phyloP scores from a whole-genome alignment of 2,797 vertebrate genomes.

The Antennarius maculatus region DNA sequence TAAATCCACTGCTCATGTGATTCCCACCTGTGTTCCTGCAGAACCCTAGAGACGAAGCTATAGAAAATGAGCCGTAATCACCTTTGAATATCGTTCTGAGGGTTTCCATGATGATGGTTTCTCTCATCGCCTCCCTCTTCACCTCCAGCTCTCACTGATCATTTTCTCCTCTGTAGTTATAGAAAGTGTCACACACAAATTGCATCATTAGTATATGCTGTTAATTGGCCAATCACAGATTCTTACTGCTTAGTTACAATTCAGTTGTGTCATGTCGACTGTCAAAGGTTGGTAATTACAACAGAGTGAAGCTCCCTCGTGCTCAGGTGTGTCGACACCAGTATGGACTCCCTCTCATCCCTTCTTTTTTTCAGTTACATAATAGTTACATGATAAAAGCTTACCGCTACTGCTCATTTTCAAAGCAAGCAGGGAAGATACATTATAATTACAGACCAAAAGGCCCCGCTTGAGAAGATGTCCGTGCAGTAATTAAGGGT shows the following conservation, averaged over 20 bases:
- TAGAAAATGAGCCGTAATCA: conserved; percentile 29
- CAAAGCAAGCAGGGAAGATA: conserved; percentile 4
- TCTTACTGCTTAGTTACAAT: conserved; percentile 30
- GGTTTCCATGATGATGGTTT: conserved; percentile 15
- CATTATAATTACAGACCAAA: not conserved
- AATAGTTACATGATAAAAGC: not conserved
- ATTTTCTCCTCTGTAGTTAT: conserved; percentile 10
- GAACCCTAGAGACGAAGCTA: not conserved
- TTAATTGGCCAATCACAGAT: conserved; percentile 45
- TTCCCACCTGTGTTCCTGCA: not conserved
- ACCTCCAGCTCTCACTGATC: not conserved
- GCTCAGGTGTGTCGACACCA: conserved; percentile 14
- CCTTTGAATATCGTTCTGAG: conserved; percentile 25
- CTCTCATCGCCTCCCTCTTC: not conserved
- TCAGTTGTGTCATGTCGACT: conserved; percentile 2
- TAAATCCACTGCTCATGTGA: not conserved
- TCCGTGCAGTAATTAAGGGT: not conserved
- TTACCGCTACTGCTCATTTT: conserved; percentile 9
- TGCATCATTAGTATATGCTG: conserved; percentile 44
- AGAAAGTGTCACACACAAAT: conserved; percentile 39
- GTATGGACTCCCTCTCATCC: not conserved
- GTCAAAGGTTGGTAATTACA: conserved; percentile 54
- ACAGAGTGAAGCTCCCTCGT: conserved; percentile 10
- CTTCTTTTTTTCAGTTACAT: not conserved
- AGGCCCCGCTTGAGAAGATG: not conserved